These are phyloP conservation scores for Metallyticus violacea DNA, from an alignment of 2,888 invertebrate genomes.

Conservation along the genomic window DNA sequence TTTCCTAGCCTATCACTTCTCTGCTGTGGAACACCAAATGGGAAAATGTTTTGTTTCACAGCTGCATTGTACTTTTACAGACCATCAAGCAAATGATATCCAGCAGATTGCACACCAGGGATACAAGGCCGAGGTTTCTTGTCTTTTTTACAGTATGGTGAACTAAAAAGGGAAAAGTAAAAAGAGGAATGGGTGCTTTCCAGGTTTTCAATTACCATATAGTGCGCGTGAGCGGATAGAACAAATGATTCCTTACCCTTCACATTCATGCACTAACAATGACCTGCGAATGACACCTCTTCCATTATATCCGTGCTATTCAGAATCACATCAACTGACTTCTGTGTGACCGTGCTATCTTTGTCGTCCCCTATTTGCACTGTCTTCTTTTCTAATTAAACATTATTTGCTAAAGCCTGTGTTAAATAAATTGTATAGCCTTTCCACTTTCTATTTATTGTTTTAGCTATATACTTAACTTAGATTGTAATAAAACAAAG, in stretches of 20 bases:
- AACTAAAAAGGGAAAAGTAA: too few relatives aligned
- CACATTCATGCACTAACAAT: background rate
- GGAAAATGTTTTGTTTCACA: background rate
- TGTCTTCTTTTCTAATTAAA: too few relatives aligned
- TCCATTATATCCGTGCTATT: background rate
- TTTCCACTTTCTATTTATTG: too few relatives aligned
- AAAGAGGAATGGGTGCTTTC: too few relatives aligned
- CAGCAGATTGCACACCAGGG: background rate
- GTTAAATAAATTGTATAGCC: too few relatives aligned
- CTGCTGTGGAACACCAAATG: background rate
- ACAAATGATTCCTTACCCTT: background rate
- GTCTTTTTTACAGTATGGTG: too few relatives aligned
- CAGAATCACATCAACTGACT: background rate
- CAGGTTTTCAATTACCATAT: background rate
- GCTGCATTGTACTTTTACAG: background rate
- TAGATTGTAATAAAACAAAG: too few relatives aligned
- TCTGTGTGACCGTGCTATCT: background rate
- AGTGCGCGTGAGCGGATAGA: background rate
- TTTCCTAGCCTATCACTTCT: background rate
- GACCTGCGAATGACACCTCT: background rate
- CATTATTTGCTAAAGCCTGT: too few relatives aligned
- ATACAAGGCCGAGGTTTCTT: background rate
- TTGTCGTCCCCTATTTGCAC: background rate
- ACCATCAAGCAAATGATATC: slow-evolving; percentile 4
- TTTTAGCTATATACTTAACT: too few relatives aligned